Evolutionary conservation across 2,888 invertebrate genomes (phyloP).

Genomic region (Stegana nigrithorax): DNA sequence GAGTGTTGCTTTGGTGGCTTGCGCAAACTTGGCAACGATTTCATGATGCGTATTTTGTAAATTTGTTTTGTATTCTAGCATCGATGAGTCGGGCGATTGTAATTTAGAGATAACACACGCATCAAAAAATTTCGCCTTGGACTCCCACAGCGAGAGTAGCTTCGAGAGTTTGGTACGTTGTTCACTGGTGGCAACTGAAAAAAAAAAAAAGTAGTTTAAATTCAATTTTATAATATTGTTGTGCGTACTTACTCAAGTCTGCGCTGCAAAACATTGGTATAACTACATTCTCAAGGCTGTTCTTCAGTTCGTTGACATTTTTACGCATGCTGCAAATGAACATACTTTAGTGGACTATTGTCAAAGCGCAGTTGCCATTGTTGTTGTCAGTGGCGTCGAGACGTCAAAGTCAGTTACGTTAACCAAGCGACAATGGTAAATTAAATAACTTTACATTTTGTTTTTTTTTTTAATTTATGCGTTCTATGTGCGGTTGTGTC

Average conservation of each 20-base stretch:
- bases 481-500: too few species aligned
- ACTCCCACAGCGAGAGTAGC: constrained; percentile 95
- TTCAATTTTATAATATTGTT: constrained; percentile 6
- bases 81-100: constrained; percentile 87
- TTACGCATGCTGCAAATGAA: constrained; percentile 89
- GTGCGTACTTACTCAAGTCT: constrained; percentile 75
- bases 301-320: constrained; percentile 92
- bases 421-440: constrained; percentile 36
- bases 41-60: constrained; percentile 84
- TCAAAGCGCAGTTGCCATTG: too few species aligned
- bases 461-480: constrained; percentile 35
- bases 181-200: constrained; percentile 83
- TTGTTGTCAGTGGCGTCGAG: not conserved
- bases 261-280: constrained; percentile 98
- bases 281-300: constrained; percentile 93
- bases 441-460: not conserved
- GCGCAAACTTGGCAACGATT: constrained; percentile 81
- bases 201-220: constrained; percentile 1
- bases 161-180: constrained; percentile 93
- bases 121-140: constrained; percentile 91
- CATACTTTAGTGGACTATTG: too few species aligned
- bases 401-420: not conserved
- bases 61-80: constrained; percentile 89
- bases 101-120: constrained; percentile 85
- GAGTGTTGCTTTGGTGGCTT: constrained; percentile 85